Conservation (phyloP, 1,140 invertebrate genomes). For the Zaprionus davidi region DNA sequence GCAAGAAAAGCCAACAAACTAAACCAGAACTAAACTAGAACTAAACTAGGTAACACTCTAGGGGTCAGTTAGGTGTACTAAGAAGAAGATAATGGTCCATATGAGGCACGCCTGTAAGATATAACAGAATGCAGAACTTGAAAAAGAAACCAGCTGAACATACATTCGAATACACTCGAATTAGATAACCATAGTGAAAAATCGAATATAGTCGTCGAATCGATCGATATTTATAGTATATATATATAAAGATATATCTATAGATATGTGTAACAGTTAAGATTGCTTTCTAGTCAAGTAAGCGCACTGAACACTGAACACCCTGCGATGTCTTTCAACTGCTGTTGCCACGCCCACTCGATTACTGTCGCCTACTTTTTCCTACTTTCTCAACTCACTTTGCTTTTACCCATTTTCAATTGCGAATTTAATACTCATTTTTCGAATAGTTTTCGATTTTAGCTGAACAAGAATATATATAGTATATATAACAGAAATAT, state of each 20-base stretch:
- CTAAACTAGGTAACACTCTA: conserved; percentile 21
- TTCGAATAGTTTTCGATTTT: conserved; percentile 76
- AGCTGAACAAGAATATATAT: conserved; percentile 28
- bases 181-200: conserved; percentile 41
- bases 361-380: conserved; percentile 45
- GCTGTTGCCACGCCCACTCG: conserved; percentile 34
- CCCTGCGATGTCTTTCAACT: conserved; percentile 27
- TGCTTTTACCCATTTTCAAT: conserved; percentile 35
- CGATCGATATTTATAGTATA: conserved; percentile 18
- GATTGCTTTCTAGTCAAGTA: conserved; percentile 66
- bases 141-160: conserved; percentile 35
- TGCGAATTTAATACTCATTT: conserved; percentile 77
- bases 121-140: conserved; percentile 27
- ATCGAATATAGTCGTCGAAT: conserved; percentile 5
- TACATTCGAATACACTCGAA: conserved; percentile 46
- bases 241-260: background rate
- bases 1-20: conserved; percentile 36
- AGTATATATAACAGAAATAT: conserved; percentile 65
- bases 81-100: conserved; percentile 21
- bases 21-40: conserved; percentile 27
- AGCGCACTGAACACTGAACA: conserved; percentile 21
- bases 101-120: conserved; percentile 73
- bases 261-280: conserved; percentile 42
- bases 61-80: conserved; percentile 38
- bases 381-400: conserved; percentile 19